phyloP scores from a whole-genome alignment of 2,797 vertebrate genomes.

The Pangasius sanitwongsei region DNA sequence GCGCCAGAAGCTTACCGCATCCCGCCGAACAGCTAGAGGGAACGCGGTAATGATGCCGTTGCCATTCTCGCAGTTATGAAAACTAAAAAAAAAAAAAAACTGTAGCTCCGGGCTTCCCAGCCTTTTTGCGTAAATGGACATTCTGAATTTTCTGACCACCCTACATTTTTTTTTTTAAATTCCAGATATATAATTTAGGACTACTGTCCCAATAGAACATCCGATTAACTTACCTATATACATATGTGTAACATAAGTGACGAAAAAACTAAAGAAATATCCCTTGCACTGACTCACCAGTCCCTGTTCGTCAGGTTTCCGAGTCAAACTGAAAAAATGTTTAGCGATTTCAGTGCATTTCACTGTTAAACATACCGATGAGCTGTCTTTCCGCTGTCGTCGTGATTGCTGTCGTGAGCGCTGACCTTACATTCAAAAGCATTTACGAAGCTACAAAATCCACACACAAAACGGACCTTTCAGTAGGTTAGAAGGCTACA shows the following conservation, averaged over 20 bases:
- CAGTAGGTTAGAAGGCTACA: neutral
- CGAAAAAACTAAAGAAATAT: neutral
- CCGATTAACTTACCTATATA: too few species aligned
- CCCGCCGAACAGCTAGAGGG: neutral
- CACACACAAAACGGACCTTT: neutral
- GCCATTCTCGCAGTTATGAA: neutral
- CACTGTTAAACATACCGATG: too few species aligned
- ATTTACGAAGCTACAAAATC: neutral
- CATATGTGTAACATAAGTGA: neutral
- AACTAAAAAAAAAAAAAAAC: neutral
- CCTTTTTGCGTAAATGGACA: neutral
- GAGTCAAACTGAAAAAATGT: too few species aligned
- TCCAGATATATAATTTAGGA: neutral
- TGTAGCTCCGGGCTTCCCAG: neutral
- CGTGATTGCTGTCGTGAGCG: neutral
- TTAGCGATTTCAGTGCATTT: too few species aligned
- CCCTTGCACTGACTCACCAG: too few species aligned
- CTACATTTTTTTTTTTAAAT: neutral
- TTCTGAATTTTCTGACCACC: neutral
- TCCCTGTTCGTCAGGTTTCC: too few species aligned
- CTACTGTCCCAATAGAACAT: too few species aligned
- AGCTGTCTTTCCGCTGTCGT: neutral
- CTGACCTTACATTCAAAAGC: too few species aligned
- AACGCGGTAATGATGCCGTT: neutral
- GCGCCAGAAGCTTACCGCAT: slow-evolving; percentile 2